These are phyloP conservation scores for Schrankia costaestrigalis DNA, from an alignment of 2,888 invertebrate genomes.

Conservation along the genomic window DNA sequence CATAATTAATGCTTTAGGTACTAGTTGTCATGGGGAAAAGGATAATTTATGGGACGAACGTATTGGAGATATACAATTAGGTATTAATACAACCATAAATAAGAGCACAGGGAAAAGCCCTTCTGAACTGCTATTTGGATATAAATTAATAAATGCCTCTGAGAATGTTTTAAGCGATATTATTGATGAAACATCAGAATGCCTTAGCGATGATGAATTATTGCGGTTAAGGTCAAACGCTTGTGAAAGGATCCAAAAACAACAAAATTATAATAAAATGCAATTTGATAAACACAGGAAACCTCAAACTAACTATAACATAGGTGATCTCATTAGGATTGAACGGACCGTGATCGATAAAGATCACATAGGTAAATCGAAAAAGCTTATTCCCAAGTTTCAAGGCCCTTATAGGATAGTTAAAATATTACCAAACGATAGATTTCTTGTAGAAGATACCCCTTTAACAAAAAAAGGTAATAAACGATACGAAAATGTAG, in stretches of 20 bases:
- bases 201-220: no score
- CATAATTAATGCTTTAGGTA: slow-evolving; percentile 1
- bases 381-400: slow-evolving; percentile 2
- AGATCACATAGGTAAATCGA: slow-evolving; percentile 1
- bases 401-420: slow-evolving; percentile 3
- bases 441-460: slow-evolving; percentile 3
- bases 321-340: neutral
- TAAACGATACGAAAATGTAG: neutral
- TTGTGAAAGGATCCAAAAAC: no score
- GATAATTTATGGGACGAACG: slow-evolving; percentile 6
- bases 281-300: no score
- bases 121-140: slow-evolving; percentile 5
- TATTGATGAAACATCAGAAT: neutral
- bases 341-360: slow-evolving; percentile 2
- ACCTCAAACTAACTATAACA: no score
- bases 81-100: slow-evolving; percentile 6
- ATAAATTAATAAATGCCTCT: neutral
- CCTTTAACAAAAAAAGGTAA: slow-evolving; percentile 1
- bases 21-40: slow-evolving; percentile 1
- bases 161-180: slow-evolving; percentile 3
- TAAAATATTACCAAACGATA: slow-evolving; percentile 3
- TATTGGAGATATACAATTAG: slow-evolving; percentile 4
- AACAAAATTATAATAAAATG: no score
- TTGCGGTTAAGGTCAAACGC: neutral
- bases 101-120: slow-evolving; percentile 4